Percentiles rank a stretch among this genome's conserved stretches.
These are phyloP conservation scores for Ardeotis arabs DNA, from an alignment of 2,113 vertebrate genomes.

Conservation along the genomic window DNA sequence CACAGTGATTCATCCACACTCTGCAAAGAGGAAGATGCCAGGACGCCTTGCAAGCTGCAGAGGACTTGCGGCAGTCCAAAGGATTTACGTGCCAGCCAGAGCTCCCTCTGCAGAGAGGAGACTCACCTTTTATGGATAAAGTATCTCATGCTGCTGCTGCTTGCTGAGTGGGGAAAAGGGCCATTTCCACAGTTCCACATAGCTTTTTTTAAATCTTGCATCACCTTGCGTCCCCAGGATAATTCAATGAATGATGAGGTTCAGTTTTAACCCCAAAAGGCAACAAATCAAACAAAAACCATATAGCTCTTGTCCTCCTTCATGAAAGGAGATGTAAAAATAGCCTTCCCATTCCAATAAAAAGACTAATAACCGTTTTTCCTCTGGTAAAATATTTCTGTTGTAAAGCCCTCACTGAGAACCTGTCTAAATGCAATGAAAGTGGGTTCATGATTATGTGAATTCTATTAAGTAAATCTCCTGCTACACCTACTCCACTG, in stretches of 20 bases:
- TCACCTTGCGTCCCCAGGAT: background rate
- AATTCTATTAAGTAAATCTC: slow-evolving; percentile 60
- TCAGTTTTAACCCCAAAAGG: slow-evolving; percentile 5
- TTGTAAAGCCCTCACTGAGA: slow-evolving; percentile 23
- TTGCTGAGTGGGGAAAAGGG: background rate
- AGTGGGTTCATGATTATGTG: slow-evolving; percentile 33
- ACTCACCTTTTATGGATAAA: background rate
- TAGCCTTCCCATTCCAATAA: background rate
- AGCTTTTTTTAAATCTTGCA: background rate
- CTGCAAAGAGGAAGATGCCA: background rate
- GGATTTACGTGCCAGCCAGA: background rate
- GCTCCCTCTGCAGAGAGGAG: background rate
- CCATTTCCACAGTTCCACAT: background rate
- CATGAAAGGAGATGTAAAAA: slow-evolving; percentile 24
- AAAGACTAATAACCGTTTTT: slow-evolving; percentile 56
- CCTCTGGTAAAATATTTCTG: slow-evolving; percentile 32
- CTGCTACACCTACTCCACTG: slow-evolving; percentile 42
- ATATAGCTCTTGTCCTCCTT: background rate
- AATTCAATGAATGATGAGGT: background rate
- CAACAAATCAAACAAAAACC: background rate
- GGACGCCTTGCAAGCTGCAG: background rate
- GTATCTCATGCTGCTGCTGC: background rate
- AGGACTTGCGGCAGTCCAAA: background rate
- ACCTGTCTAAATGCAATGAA: slow-evolving; percentile 17
- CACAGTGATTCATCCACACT: accelerated